Percentiles rank a stretch among this genome's conserved stretches.
Evolutionary conservation across 1,140 invertebrate species (phyloP).

Genomic region (Trachelipus rathkii): DNA sequence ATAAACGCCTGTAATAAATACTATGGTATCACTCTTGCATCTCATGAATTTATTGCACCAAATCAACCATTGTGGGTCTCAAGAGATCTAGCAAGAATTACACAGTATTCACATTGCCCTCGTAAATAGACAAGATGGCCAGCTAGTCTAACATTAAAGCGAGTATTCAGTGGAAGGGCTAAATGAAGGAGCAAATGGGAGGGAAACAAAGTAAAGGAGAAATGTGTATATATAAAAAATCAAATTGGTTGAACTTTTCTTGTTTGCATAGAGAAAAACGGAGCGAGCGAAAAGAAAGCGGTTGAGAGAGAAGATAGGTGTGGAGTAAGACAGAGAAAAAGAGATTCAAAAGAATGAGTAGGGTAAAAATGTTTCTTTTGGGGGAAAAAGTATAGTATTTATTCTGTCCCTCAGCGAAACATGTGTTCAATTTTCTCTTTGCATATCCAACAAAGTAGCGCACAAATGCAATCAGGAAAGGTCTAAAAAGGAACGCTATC

Average conservation of each 20-base stretch:
- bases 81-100: slow-evolving; percentile 10
- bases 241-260: slow-evolving; percentile 1
- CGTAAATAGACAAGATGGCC: slow-evolving; percentile 11
- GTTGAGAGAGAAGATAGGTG: not conserved
- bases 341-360: not conserved
- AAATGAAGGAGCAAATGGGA: slow-evolving; percentile 2
- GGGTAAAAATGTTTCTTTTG: not conserved
- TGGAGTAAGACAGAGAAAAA: not conserved
- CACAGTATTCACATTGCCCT: slow-evolving; percentile 11
- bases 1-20: slow-evolving; percentile 11
- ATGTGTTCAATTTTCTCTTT: not conserved
- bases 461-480: not conserved
- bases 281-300: too few species aligned
- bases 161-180: slow-evolving; percentile 9
- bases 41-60: slow-evolving; percentile 12
- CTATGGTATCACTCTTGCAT: slow-evolving; percentile 12
- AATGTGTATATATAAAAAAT: not conserved
- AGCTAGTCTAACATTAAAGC: slow-evolving; percentile 10
- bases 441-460: not conserved
- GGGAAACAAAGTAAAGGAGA: not conserved
- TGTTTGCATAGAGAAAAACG: slow-evolving; percentile 1
- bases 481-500: not conserved
- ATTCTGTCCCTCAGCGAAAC: not conserved
- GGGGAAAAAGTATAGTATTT: not conserved
- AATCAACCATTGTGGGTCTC: slow-evolving; percentile 11